These are phyloP conservation scores for Pteropus rufus DNA, from an alignment of 2,797 vertebrate genomes.

Conservation along the genomic window DNA sequence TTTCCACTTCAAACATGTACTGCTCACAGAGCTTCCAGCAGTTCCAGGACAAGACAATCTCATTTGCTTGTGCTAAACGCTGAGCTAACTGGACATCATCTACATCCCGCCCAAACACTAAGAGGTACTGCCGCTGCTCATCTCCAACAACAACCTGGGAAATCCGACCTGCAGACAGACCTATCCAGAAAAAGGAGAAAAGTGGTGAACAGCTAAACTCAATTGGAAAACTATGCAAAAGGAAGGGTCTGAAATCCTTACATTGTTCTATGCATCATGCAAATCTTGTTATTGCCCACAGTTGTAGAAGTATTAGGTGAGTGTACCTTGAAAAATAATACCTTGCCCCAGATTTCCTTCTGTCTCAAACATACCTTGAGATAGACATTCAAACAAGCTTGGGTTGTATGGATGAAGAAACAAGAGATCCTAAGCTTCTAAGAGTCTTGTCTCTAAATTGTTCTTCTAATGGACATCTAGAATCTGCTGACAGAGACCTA, in stretches of 20 bases:
- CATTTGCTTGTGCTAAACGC: slow-evolving; percentile 68
- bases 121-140: slow-evolving; percentile 25
- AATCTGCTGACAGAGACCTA: neutral
- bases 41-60: slow-evolving; percentile 68
- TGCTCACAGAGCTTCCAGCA: slow-evolving; percentile 70
- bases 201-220: neutral
- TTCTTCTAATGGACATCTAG: neutral
- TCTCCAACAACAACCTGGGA: slow-evolving; percentile 70
- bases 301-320: slow-evolving; percentile 2
- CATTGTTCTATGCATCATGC: neutral
- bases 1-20: slow-evolving; percentile 69
- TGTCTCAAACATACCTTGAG: slow-evolving; percentile 8
- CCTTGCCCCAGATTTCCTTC: neutral
- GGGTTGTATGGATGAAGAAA: neutral
- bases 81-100: slow-evolving; percentile 66
- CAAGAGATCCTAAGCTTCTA: neutral
- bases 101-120: slow-evolving; percentile 62
- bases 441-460: neutral
- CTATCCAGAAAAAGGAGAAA: slow-evolving; percentile 49
- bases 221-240: neutral
- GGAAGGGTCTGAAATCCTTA: neutral
- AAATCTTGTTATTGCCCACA: neutral
- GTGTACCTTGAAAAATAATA: neutral
- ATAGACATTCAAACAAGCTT: neutral
- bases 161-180: slow-evolving; percentile 73